Base-by-base conservation (phyloP, 2,113 vertebrate species). In the Nerophis lumbriciformis region DNA sequence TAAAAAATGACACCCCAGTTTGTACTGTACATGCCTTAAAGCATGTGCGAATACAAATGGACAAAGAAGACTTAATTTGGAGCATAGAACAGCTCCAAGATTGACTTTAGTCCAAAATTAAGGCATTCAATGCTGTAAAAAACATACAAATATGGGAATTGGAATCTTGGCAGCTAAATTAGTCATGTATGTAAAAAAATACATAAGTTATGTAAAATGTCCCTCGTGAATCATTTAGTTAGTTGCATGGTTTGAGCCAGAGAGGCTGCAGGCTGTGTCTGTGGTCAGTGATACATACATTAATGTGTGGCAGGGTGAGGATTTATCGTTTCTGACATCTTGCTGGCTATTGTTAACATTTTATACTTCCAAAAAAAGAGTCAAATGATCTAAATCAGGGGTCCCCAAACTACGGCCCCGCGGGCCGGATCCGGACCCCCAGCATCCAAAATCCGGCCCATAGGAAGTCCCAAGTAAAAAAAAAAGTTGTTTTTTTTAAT, bases 21-120 rank as follows among this genome's bases (percentile, higher is more conserved):
- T 61, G 42, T 36, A 59, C 77, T 55, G 47, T 61, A 53, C 75
- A 68, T 1, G 45, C 73, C 80, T 73, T 50, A 54, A 66, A 69
- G 63, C 56, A 63, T 63, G 21, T 37, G 42, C 28, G 15, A 48
- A 55, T 4, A 9, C 38, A 71, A 52, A 49, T 61, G 38, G 5
- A 14, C 15, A 58, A 37, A 57, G 37, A 65, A 28, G n/a, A 53
- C 38, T 66, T 64, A 48, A 73, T 66, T 67, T 55, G 48, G n/a
- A 66, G 53, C n/a, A 13, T 74, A 64, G 47, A 58, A 8, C 19
- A 15, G 44, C 9, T 68, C 36, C 65, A 14, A 36, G 35, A 48
- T 39, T 37, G 28, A 74, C 44, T 55, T 42, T 10, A 8, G 53
- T 16, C 8, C 48, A 61, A 66, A 73, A 66, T 48, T 11, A 73